Conservation (phyloP, 2,113 vertebrate species). For the Symphodus melops region DNA sequence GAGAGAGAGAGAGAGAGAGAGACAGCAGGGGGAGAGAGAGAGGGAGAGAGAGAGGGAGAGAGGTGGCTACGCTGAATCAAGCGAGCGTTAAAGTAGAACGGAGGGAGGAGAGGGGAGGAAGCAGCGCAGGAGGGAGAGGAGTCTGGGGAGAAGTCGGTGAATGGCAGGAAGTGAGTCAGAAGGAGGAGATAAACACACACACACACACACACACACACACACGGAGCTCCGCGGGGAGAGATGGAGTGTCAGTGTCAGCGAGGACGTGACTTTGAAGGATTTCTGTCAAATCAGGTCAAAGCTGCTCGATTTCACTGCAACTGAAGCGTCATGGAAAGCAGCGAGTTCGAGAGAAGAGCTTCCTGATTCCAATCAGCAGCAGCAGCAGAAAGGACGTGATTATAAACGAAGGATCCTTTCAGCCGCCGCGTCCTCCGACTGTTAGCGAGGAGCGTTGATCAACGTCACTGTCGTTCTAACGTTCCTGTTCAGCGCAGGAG, state of each 20-base stretch:
- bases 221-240: neutral
- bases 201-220: constrained; percentile 20
- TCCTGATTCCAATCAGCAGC: neutral
- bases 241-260: constrained; percentile 16
- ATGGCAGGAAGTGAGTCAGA: constrained; percentile 15
- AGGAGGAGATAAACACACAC: neutral
- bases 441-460: neutral
- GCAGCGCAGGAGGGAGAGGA: neutral
- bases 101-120: neutral
- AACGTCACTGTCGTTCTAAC: no score
- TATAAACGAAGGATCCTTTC: no score
- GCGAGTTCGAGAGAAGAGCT: neutral
- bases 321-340: neutral
- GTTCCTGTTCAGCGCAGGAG: no score
- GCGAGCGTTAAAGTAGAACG: constrained; percentile 48
- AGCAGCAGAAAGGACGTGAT: neutral
- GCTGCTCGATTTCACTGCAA: neutral
- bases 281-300: constrained; percentile 17
- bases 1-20: constrained; percentile 49
- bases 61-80: constrained; percentile 24
- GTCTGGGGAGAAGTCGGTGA: constrained; percentile 43
- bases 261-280: constrained; percentile 46
- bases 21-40: constrained; percentile 48
- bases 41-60: constrained; percentile 20
- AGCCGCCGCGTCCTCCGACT: neutral